These are phyloP conservation scores for Drosophila kambysellisi DNA, from an alignment of 2,888 invertebrate species.

Conservation along the genomic window DNA sequence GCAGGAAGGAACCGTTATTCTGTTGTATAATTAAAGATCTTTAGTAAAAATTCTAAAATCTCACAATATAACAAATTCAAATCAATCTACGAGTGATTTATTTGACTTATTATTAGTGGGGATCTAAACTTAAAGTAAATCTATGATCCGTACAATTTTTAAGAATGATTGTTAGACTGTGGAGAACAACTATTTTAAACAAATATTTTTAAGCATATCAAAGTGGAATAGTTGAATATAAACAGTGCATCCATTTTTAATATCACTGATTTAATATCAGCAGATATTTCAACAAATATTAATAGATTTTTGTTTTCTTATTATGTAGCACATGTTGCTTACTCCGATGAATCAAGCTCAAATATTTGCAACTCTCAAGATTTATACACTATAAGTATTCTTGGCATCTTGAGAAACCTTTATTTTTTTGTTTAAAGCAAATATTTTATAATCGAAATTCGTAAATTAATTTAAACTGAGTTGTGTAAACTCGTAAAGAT, in stretches of 20 bases:
- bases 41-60: not conserved
- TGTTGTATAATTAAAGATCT: no score
- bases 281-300: not conserved
- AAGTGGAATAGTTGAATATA: not conserved
- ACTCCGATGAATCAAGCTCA: not conserved
- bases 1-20: no score
- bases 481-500: constrained; percentile 44
- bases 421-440: not conserved
- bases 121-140: not conserved
- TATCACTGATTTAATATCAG: not conserved
- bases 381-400: not conserved
- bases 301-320: not conserved
- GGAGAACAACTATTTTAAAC: not conserved
- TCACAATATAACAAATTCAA: no score
- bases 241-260: no score
- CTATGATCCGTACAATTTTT: not conserved
- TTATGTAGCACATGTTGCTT: not conserved
- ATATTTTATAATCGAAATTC: constrained; percentile 1
- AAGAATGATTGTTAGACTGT: not conserved
- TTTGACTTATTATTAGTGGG: no score
- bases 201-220: not conserved
- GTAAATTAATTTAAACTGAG: constrained; percentile 18
- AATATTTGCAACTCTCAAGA: constrained; percentile 3
- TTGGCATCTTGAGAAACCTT: not conserved
- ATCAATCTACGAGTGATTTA: no score